These are phyloP conservation scores for Drosophila incognita DNA, from an alignment of 2,888 invertebrate species.

Conservation along the genomic window DNA sequence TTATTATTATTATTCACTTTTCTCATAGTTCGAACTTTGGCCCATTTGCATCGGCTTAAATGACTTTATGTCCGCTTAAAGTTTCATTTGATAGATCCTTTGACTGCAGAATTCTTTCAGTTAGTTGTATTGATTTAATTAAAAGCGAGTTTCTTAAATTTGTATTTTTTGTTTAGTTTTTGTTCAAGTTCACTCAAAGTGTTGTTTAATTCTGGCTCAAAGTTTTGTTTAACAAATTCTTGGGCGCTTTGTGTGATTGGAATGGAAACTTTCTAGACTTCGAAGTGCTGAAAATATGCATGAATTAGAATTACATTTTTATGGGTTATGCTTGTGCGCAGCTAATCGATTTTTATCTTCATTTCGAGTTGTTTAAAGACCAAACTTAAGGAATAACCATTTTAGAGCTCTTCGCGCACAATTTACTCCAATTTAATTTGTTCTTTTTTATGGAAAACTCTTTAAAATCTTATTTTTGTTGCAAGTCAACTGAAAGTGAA, in stretches of 20 bases:
- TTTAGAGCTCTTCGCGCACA: not conserved
- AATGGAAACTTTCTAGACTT: slow-evolving; percentile 33
- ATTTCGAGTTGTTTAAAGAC: slow-evolving; percentile 15
- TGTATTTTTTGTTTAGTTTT: not conserved
- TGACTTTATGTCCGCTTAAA: not conserved
- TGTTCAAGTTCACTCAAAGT: slow-evolving; percentile 9
- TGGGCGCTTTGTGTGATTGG: slow-evolving; percentile 16
- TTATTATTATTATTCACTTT: not conserved
- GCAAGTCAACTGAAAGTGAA: not conserved
- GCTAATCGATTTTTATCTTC: slow-evolving; percentile 31
- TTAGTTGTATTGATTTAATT: not conserved
- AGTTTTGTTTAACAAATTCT: slow-evolving; percentile 23
- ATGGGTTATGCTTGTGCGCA: slow-evolving; percentile 25
- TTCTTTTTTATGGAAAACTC: not conserved
- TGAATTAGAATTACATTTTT: slow-evolving; percentile 12
- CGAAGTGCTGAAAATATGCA: slow-evolving; percentile 5
- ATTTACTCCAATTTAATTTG: not conserved
- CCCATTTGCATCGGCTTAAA: not conserved
- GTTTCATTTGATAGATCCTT: not conserved
- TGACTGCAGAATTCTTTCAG: not conserved
- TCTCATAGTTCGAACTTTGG: not conserved
- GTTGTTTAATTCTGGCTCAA: not conserved
- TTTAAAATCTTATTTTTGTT: not conserved
- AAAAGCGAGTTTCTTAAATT: slow-evolving; percentile 9
- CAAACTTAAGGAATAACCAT: slow-evolving; percentile 12